A percentile compares a stretch with the other conserved stretches of the same genome.
Evolutionary conservation across 1,140 invertebrate genomes (phyloP).

Genomic region (Megalonaias nervosa): DNA sequence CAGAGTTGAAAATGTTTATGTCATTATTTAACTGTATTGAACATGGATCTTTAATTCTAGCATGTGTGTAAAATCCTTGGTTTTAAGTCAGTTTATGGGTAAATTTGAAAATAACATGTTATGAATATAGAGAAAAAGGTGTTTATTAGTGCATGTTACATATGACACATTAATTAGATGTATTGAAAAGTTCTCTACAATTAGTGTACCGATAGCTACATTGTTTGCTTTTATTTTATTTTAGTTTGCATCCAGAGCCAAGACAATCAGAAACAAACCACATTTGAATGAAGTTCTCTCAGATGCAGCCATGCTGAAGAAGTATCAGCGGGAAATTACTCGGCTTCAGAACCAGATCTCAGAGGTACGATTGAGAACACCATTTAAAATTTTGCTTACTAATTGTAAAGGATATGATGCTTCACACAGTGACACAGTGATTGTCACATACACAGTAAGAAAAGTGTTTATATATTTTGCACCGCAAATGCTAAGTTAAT

Average conservation of each 20-base stretch:
- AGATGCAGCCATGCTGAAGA: constrained; percentile 63
- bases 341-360: constrained; percentile 54
- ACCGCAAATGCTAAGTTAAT: not conserved
- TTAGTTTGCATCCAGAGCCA: constrained; percentile 77
- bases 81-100: not conserved
- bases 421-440: not conserved
- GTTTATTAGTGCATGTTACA: not conserved
- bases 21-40: too few relatives aligned
- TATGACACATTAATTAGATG: not conserved
- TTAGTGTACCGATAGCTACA: not conserved
- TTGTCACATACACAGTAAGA: not conserved
- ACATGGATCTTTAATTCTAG: too few relatives aligned
- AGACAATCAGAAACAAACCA: constrained; percentile 76
- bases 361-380: constrained; percentile 39
- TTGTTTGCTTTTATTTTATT: constrained; percentile 21
- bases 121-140: not conserved
- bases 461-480: not conserved
- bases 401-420: not conserved
- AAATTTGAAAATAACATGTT: not conserved
- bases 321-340: constrained; percentile 56
- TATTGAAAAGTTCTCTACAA: not conserved
- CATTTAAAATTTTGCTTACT: not conserved
- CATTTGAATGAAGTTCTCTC: constrained; percentile 74
- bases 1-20: too few relatives aligned
- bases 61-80: too few relatives aligned